Evolutionary conservation across 2,888 invertebrate genomes (phyloP).

Genomic region (Drosophila infuscata): DNA sequence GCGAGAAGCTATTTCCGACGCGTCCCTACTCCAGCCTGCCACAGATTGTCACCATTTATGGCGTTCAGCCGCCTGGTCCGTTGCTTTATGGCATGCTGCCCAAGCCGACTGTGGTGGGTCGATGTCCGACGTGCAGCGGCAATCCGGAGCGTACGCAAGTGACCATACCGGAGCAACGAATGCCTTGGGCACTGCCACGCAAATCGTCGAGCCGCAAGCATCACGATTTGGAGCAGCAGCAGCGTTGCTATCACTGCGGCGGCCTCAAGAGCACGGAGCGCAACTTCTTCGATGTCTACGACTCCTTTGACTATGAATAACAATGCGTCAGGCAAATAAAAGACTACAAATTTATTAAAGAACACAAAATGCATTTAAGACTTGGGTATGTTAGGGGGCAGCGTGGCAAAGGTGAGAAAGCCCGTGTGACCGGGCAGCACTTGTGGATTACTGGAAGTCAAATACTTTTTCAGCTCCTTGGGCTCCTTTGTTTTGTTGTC

Average conservation of each 20-base stretch:
- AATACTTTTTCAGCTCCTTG: constrained; percentile 86
- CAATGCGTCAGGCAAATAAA: constrained; percentile 38
- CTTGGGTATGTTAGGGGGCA: constrained; percentile 87
- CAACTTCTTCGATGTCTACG: constrained; percentile 55
- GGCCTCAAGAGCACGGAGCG: constrained; percentile 52
- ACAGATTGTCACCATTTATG: constrained; percentile 74
- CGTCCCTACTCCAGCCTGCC: constrained; percentile 79
- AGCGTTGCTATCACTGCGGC: constrained; percentile 73
- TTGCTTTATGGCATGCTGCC: constrained; percentile 61
- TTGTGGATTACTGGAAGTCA: constrained; percentile 90
- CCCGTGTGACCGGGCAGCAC: constrained; percentile 97
- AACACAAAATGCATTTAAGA: constrained; percentile 30
- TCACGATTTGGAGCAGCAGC: constrained; percentile 34
- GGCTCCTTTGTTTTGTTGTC: constrained; percentile 65
- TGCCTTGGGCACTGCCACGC: constrained; percentile 83
- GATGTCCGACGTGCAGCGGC: constrained; percentile 83
- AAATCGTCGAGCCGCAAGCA: constrained; percentile 80
- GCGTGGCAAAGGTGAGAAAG: constrained; percentile 96
- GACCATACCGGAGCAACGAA: constrained; percentile 83
- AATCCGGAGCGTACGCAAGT: constrained; percentile 77
- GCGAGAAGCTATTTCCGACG: constrained; percentile 82
- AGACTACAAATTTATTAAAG: constrained; percentile 57
- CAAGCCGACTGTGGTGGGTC: constrained; percentile 58
- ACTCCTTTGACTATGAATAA: constrained; percentile 54
- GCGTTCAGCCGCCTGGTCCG: constrained; percentile 64